Evolutionary conservation across 2,888 invertebrate genomes (phyloP).

Genomic region (Tipula vernalis): DNA sequence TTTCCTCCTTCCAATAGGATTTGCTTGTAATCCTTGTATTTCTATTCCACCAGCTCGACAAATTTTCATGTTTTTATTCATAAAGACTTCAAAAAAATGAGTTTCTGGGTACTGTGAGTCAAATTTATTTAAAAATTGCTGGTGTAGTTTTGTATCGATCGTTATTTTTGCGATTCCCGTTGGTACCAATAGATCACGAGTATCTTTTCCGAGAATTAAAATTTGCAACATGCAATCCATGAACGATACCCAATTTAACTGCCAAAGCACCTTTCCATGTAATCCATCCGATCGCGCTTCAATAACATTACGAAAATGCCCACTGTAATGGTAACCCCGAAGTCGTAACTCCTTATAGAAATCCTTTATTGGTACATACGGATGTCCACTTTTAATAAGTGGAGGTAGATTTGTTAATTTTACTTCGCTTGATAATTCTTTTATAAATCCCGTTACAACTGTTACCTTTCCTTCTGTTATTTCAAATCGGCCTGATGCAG

Average conservation of each 20-base stretch:
- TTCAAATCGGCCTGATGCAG: slow-evolving; percentile 46
- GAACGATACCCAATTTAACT: slow-evolving; percentile 76
- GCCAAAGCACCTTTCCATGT: slow-evolving; percentile 44
- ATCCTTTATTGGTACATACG: slow-evolving; percentile 40
- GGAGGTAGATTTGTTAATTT: slow-evolving; percentile 19
- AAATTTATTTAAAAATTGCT: slow-evolving; percentile 33
- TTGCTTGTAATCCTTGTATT: no score
- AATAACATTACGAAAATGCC: slow-evolving; percentile 26
- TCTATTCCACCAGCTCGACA: slow-evolving; percentile 16
- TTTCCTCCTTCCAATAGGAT: no score
- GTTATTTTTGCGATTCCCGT: slow-evolving; percentile 57
- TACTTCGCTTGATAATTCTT: slow-evolving; percentile 35
- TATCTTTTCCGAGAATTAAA: slow-evolving; percentile 54
- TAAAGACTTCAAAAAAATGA: slow-evolving; percentile 12
- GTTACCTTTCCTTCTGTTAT: slow-evolving; percentile 55
- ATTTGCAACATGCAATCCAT: slow-evolving; percentile 84
- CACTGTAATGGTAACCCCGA: slow-evolving; percentile 36
- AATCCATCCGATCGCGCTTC: slow-evolving; percentile 29
- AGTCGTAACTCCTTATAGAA: no score
- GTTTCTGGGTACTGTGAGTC: slow-evolving; percentile 22
- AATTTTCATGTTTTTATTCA: slow-evolving; percentile 24
- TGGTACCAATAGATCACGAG: slow-evolving; percentile 59
- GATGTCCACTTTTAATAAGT: slow-evolving; percentile 22
- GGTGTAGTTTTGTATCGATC: slow-evolving; percentile 54
- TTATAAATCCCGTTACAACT: slow-evolving; percentile 57